phyloP scores from a whole-genome alignment of 2,113 vertebrate species.

The Chloropsis hardwickii region DNA sequence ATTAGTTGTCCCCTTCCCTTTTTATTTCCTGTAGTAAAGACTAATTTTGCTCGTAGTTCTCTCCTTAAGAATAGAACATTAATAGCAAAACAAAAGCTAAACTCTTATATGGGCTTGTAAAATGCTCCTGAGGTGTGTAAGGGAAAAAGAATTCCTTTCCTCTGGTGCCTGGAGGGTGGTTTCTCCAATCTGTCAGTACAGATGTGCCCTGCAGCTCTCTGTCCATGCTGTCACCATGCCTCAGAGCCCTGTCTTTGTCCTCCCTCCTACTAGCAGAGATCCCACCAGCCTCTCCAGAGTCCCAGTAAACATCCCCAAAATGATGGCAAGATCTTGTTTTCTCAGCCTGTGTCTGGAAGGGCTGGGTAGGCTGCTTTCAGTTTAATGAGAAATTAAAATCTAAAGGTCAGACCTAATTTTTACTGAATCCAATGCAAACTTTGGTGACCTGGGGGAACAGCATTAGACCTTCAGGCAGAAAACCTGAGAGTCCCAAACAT shows the following conservation, averaged over 20 bases:
- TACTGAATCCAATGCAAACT: not conserved
- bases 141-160: not conserved
- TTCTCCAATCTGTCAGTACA: rapidly evolving
- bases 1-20: not conserved
- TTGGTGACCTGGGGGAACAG: not conserved
- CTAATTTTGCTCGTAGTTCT: not conserved
- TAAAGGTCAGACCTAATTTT: not conserved
- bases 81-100: not conserved
- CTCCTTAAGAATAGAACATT: not conserved
- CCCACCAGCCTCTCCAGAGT: not conserved
- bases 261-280: not conserved
- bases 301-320: not conserved
- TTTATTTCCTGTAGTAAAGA: constrained; percentile 28
- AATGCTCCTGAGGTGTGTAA: not conserved
- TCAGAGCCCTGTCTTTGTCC: not conserved
- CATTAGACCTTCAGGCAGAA: not conserved
- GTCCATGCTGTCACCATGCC: not conserved
- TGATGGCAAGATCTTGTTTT: rapidly evolving
- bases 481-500: not conserved
- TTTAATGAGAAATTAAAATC: not conserved
- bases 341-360: not conserved
- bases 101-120: not conserved
- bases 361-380: not conserved
- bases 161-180: not conserved
- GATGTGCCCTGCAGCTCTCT: not conserved